A percentile compares a stretch with the other conserved stretches of the same genome.
phyloP scores from a whole-genome alignment of 2,888 invertebrate genomes.

The Drosophila atripex region DNA sequence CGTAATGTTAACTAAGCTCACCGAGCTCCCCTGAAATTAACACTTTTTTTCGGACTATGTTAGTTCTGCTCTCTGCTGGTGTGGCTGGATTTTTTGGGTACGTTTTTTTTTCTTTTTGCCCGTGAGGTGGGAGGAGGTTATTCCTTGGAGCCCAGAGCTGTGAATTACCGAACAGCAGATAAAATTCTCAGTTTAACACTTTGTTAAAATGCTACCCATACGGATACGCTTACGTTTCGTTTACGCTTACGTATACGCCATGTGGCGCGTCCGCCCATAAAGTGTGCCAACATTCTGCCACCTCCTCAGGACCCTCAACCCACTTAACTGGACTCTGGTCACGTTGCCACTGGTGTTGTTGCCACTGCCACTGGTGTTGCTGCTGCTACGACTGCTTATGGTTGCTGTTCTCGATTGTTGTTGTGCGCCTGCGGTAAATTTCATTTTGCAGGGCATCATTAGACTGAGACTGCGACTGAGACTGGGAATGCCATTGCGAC shows the following conservation, averaged over 20 bases:
- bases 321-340: constrained; percentile 55
- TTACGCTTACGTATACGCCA: constrained; percentile 61
- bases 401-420: constrained; percentile 24
- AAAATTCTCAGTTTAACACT: constrained; percentile 80
- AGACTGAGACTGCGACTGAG: constrained; percentile 11
- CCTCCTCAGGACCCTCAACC: constrained; percentile 31
- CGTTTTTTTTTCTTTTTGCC: constrained; percentile 22
- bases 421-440: constrained; percentile 57
- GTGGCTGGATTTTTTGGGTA: constrained; percentile 9
- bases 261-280: constrained; percentile 69
- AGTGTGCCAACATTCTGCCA: constrained; percentile 63
- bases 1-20: constrained; percentile 75
- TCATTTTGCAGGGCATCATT: constrained; percentile 66
- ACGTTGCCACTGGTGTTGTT: constrained; percentile 27
- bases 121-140: constrained; percentile 39
- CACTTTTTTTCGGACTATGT: constrained; percentile 60
- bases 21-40: constrained; percentile 65
- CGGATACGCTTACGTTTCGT: constrained; percentile 41
- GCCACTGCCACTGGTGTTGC: constrained; percentile 1
- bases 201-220: constrained; percentile 75
- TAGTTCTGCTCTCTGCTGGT: constrained; percentile 19
- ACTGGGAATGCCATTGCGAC: not conserved
- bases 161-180: constrained; percentile 78
- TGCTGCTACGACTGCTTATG: constrained; percentile 10
- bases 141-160: constrained; percentile 68